Conservation (phyloP, 2,888 invertebrate species). For the Cecidostiba fungosa region DNA sequence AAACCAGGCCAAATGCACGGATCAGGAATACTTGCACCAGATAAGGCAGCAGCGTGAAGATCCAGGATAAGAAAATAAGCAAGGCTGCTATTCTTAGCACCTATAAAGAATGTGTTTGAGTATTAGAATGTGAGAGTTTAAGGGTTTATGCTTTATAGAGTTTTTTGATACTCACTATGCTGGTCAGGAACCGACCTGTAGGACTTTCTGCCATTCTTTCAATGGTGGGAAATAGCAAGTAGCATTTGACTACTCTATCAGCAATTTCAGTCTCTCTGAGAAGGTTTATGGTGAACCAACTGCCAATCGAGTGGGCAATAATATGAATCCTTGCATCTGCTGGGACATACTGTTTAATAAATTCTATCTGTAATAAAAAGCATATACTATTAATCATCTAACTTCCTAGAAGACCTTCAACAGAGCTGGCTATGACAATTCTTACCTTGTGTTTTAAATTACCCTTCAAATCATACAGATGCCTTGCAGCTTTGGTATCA, state of each 20-base stretch:
- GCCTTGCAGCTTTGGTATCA: constrained; percentile 75
- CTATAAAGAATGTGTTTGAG: constrained; percentile 68
- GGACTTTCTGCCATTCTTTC: constrained; percentile 90
- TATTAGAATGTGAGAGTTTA: background rate
- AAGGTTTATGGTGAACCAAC: constrained; percentile 90
- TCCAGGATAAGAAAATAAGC: constrained; percentile 80
- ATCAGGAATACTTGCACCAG: constrained; percentile 82
- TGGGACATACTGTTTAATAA: constrained; percentile 89
- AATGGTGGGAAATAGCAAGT: constrained; percentile 93
- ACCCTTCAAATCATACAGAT: constrained; percentile 88
- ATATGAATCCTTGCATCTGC: constrained; percentile 88
- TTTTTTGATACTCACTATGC: constrained; percentile 80
- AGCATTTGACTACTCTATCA: constrained; percentile 83
- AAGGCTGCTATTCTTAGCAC: constrained; percentile 80
- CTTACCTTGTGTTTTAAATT: constrained; percentile 90
- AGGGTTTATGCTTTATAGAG: constrained; percentile 13
- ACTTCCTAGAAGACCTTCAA: constrained; percentile 74
- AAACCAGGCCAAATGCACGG: constrained; percentile 82
- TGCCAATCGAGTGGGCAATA: constrained; percentile 95
- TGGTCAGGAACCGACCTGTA: constrained; percentile 88
- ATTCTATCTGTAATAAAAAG: constrained; percentile 81
- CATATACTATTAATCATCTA: constrained; percentile 78
- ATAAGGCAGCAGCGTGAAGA: constrained; percentile 83
- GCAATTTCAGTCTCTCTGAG: constrained; percentile 83
- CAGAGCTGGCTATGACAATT: constrained; percentile 19